Evolutionary conservation across 2,113 vertebrate species (phyloP), one percentile per base, ranked within the genome.

Genomic region (Apodemus sylvaticus): DNA sequence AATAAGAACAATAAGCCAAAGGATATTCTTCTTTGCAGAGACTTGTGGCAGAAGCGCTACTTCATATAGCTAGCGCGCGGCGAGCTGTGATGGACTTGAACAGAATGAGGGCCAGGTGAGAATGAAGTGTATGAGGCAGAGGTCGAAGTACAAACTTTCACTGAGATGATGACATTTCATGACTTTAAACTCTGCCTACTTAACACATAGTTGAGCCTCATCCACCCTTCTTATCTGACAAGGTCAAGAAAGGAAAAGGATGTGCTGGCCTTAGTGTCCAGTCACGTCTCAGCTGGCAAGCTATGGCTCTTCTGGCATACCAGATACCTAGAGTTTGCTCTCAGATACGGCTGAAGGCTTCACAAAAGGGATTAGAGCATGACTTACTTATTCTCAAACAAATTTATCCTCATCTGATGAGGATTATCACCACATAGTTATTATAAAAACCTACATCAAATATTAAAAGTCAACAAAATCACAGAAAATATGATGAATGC

Each of bases 401-500:
- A 95, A 91, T 86, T 62, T 82, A 64, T 62, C 66, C n/a, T 82
- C 36, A 70, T 77, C 66, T 77, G 48, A 83, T 89, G 12, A 1
- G 42, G 19, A 89, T 94, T 7, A 34, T 42, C 62, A 39, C 20
- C 62, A 2, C 31, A 87, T 2, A 58, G 45, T 78, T 96, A 60
- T 51, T 88, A 93, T 87, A 96, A 78, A 92, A 94, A 89, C 45
- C 82, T 51, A 0, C 4, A 90, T 92, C 36, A 66, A 96, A 31
- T 93, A 78, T 64, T 93, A 83, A 97, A 96, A 96, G 77, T 86
- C 85, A 90, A 45, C 91, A 48, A 96, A 92, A 68, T 93, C 42
- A 90, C 68, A 93, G 93, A 83, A 95, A 97, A 86, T 5, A 51
- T 26, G 48, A 93, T 64, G 70, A 71, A 81, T 71, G 6, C 26